Evolutionary conservation across 2,113 vertebrate species (phyloP).

Genomic region (Bambusicola thoracicus): DNA sequence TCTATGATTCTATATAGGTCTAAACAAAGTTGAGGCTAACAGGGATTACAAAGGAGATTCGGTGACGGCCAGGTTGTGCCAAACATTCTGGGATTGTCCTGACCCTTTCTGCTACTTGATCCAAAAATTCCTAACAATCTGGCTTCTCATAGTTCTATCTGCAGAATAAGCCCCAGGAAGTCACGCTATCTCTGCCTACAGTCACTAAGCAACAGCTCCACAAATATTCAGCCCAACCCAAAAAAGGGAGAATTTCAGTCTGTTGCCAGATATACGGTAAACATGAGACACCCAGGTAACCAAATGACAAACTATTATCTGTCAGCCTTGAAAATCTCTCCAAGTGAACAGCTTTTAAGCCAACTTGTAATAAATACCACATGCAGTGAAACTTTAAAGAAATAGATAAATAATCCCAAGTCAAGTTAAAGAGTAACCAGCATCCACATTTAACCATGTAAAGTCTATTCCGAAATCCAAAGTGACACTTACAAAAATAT

Average conservation of each 20-base stretch:
- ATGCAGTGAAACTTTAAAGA: neutral
- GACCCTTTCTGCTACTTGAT: neutral
- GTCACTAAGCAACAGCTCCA: neutral
- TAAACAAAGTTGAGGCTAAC: neutral
- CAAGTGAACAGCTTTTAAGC: neutral
- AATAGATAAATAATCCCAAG: neutral
- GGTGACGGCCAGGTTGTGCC: neutral
- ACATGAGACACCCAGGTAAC: conserved; percentile 30
- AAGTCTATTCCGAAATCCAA: conserved; percentile 6
- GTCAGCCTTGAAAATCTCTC: neutral
- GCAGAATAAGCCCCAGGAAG: neutral
- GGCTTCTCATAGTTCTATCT: neutral
- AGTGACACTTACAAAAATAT: neutral
- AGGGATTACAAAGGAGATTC: neutral
- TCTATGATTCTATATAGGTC: too few species aligned
- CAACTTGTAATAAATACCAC: conserved; percentile 46
- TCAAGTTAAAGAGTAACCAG: conserved; percentile 40
- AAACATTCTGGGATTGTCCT: neutral
- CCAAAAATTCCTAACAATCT: neutral
- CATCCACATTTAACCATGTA: conserved; percentile 5
- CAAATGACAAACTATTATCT: conserved; percentile 1
- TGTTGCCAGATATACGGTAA: neutral
- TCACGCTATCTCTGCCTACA: neutral
- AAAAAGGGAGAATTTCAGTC: neutral
- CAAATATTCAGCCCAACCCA: neutral